These are phyloP conservation scores for Tethea ocularis DNA, from an alignment of 2,888 invertebrate genomes.

Conservation along the genomic window DNA sequence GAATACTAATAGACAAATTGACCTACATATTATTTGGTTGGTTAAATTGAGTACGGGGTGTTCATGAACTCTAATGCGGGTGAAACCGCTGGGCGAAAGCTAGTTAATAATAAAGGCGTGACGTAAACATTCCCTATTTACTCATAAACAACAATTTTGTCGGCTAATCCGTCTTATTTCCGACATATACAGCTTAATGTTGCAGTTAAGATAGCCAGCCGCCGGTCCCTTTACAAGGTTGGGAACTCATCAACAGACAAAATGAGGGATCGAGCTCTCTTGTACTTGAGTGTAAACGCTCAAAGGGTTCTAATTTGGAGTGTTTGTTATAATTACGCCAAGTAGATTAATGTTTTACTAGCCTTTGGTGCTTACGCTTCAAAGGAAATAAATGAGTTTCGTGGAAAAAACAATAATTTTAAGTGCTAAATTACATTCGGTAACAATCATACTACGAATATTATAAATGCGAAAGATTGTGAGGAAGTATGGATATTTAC, in stretches of 20 bases:
- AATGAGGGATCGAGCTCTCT: not conserved
- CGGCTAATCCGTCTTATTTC: not conserved
- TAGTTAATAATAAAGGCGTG: too few species aligned
- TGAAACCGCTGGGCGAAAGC: too few species aligned
- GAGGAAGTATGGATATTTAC: too few species aligned
- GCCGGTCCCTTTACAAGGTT: slow-evolving; percentile 1
- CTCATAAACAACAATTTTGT: not conserved
- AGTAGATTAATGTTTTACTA: not conserved
- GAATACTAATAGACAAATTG: too few species aligned
- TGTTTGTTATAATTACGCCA: not conserved
- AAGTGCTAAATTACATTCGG: not conserved
- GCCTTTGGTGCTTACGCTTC: not conserved
- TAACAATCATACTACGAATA: not conserved
- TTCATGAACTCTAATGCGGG: too few species aligned
- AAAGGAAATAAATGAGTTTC: not conserved
- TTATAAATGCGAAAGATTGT: too few species aligned
- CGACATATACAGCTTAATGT: not conserved
- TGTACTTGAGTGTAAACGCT: not conserved
- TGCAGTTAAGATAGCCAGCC: slow-evolving; percentile 1
- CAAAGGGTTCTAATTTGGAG: not conserved
- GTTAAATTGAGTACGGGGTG: too few species aligned
- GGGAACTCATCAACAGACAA: not conserved
- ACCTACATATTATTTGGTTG: too few species aligned
- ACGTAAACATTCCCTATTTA: too few species aligned
- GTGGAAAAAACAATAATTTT: not conserved